Evolutionary conservation across 2,113 vertebrate species (phyloP).

Genomic region (Halcyon malimbica): DNA sequence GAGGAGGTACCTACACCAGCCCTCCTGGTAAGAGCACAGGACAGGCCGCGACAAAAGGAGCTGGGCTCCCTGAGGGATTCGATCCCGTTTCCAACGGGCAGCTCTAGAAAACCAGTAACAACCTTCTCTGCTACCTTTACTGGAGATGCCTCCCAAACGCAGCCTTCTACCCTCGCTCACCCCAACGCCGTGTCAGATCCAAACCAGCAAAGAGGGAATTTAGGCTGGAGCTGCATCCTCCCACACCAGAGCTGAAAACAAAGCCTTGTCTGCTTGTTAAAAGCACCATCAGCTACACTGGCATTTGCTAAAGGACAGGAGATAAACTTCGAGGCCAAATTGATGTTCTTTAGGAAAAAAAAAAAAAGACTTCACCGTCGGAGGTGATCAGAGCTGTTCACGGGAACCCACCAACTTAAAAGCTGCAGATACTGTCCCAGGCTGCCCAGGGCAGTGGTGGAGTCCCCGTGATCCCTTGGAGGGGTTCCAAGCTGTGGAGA

Average conservation of each 20-base stretch:
- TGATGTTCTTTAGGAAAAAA: background rate
- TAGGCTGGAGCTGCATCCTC: background rate
- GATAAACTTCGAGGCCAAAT: background rate
- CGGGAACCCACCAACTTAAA: background rate
- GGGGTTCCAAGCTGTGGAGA: background rate
- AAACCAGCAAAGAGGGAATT: background rate
- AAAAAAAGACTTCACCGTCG: background rate
- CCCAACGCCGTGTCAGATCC: rapidly evolving
- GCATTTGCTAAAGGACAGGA: background rate
- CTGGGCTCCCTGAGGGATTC: background rate
- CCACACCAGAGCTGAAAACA: background rate
- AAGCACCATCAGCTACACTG: background rate
- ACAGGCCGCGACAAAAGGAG: rapidly evolving
- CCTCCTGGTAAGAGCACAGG: background rate
- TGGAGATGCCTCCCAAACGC: background rate
- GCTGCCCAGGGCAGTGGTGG: background rate
- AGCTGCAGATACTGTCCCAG: background rate
- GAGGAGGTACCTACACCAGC: background rate
- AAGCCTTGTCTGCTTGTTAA: background rate
- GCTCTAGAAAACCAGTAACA: background rate
- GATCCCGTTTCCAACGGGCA: background rate
- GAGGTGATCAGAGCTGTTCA: background rate
- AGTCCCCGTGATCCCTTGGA: background rate
- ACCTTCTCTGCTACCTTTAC: background rate
- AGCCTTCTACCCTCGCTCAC: background rate